Evolutionary conservation across 1,140 invertebrate species (phyloP), one percentile per base, ranked within the genome.

Genomic region (Bombus difficillimus): DNA sequence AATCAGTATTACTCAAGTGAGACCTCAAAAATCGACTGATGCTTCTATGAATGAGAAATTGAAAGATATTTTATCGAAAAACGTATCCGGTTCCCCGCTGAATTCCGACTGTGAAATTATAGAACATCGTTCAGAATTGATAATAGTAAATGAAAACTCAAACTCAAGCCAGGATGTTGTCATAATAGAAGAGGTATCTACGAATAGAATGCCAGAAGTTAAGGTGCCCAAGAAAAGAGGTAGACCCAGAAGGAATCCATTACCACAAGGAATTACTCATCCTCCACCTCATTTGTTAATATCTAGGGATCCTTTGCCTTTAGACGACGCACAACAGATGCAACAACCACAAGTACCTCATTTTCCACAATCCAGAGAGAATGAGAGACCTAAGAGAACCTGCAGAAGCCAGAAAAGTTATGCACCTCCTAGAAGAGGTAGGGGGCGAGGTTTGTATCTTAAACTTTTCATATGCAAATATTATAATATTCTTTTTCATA

Each of bases 131-230:
- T 94, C 95, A 12, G 95, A 95, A 72, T 81, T 95, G 9, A 95
- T 95, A 78, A 94, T 95, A 57, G 95, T 95, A 2, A 95, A 95
- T 76, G 94, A 95, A 47, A 95, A 95, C 76, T 95, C 95, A 0
- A 95, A 95, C 72, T 95, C 95, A 6, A 95, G 95, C 78, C 94
- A 95, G 66, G 95, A 95, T 64, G 93, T 95, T 15, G 93, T 95
- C 87, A 95, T 95, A 4, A 95, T 95, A 62, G 95, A 95, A 37
- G 95, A 95, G 69, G 93, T 95, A 15, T 89, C 93, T 34, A 81
- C 92, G 1, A 47, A 82, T 8, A 92, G 91, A 80, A 87, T 89
- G 25, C 64, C 92, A 2, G 93, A 94, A 78, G 86, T 84, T 1
- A 95, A 95, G 81, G 74, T 93, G 10, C 94, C 94, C 1, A 95